phyloP scores from a whole-genome alignment of 2,797 vertebrate species.

The Crenichthys baileyi region DNA sequence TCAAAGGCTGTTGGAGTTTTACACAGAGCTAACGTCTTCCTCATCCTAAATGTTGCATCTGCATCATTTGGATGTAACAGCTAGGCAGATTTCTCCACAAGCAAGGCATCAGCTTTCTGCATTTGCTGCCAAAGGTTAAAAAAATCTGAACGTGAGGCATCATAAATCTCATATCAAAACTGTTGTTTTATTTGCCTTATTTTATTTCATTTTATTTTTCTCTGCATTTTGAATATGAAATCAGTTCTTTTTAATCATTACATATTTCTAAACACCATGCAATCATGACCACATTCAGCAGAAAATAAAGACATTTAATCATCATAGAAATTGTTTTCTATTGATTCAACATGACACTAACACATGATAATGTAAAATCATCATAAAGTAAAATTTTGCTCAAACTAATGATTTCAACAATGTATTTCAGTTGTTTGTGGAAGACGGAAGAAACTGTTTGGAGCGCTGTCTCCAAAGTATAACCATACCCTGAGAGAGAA shows the following conservation, averaged over 20 bases:
- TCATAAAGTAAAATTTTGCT: not conserved
- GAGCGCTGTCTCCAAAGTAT: not conserved
- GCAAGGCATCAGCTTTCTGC: not conserved
- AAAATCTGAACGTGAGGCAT: slow-evolving; percentile 10
- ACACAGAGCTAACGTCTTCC: slow-evolving; percentile 80
- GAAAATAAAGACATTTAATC: slow-evolving; percentile 51
- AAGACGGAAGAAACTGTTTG: not conserved
- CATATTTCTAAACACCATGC: slow-evolving; percentile 14
- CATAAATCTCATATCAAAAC: not conserved
- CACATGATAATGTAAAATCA: not conserved
- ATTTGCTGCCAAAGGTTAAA: slow-evolving; percentile 2
- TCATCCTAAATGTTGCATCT: slow-evolving; percentile 56
- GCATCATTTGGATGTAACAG: not conserved
- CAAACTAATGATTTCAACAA: not conserved
- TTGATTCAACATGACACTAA: slow-evolving; percentile 19
- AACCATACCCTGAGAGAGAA: slow-evolving; percentile 10
- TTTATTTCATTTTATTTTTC: slow-evolving; percentile 1
- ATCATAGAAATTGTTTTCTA: slow-evolving; percentile 20
- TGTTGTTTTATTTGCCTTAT: slow-evolving; percentile 22
- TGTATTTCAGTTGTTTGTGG: not conserved
- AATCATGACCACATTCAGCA: not conserved
- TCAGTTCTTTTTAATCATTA: not conserved
- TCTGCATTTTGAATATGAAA: not conserved
- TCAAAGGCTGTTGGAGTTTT: slow-evolving; percentile 83
- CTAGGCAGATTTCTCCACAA: not conserved